phyloP scores from a whole-genome alignment of 2,797 vertebrate genomes.

The Sphenodon punctatus region DNA sequence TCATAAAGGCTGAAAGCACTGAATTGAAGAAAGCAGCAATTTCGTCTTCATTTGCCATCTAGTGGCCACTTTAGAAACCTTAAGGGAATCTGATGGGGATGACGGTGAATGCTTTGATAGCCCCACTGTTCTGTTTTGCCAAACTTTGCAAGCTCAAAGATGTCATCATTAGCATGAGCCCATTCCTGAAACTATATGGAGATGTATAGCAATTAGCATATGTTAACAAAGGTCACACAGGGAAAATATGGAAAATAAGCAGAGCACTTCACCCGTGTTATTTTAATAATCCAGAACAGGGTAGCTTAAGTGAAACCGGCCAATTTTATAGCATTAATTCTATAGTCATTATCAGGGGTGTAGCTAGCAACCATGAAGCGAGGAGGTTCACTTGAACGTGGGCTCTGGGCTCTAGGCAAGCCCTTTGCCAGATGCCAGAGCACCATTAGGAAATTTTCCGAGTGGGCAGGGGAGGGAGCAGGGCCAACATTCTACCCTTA shows the following conservation, averaged over 20 bases:
- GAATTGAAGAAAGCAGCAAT: background rate
- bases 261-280: background rate
- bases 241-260: background rate
- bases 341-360: too few species aligned
- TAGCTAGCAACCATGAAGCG: too few species aligned
- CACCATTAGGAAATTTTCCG: too few species aligned
- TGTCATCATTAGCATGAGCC: background rate
- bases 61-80: background rate
- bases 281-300: background rate
- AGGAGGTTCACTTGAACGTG: too few species aligned
- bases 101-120: too few species aligned
- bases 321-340: background rate
- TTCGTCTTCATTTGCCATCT: background rate
- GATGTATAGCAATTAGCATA: accelerated
- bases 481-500: too few species aligned
- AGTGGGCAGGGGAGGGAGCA: too few species aligned
- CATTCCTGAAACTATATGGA: accelerated
- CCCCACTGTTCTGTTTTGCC: background rate
- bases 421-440: too few species aligned
- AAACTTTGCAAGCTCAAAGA: accelerated
- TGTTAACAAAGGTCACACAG: accelerated
- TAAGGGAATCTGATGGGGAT: accelerated
- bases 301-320: background rate
- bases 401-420: too few species aligned
- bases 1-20: background rate